A percentile compares a stretch with the other conserved stretches of the same genome.
These are phyloP conservation scores for Tachuris rubrigastra DNA, from an alignment of 2,113 vertebrate species.

Conservation along the genomic window DNA sequence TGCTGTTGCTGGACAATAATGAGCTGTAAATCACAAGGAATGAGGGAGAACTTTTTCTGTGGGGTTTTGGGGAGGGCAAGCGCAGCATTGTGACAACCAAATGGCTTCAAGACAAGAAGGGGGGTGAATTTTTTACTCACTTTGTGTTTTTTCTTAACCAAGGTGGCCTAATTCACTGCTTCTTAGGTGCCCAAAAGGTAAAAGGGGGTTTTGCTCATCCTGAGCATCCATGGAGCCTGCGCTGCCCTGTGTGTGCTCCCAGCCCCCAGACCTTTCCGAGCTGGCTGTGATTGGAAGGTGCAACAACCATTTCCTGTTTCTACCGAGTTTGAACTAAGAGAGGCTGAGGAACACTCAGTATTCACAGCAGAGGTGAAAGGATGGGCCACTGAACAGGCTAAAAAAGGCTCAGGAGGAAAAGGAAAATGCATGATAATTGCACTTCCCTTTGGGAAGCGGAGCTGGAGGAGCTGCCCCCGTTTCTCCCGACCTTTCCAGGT, in stretches of 20 bases:
- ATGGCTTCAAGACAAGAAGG: neutral
- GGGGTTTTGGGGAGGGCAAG: neutral
- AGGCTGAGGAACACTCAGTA: neutral
- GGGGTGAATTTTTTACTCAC: neutral
- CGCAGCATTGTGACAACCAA: fast-evolving
- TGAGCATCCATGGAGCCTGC: neutral
- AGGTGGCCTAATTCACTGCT: neutral
- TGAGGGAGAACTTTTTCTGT: neutral
- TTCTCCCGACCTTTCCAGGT: conserved; percentile 43
- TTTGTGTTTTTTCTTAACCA: neutral
- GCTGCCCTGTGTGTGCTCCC: neutral
- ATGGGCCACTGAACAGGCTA: neutral
- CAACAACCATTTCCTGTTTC: neutral
- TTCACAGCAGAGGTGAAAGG: neutral
- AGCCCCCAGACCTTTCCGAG: neutral
- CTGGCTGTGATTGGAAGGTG: neutral
- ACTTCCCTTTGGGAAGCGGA: neutral
- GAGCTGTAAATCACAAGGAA: neutral
- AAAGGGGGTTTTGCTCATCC: neutral
- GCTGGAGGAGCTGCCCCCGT: neutral
- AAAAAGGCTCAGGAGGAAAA: neutral
- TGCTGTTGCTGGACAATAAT: neutral
- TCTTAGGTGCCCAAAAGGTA: neutral
- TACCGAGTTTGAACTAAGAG: neutral
- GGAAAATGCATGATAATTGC: neutral